Percentiles rank a stretch among this genome's conserved stretches.
Evolutionary conservation across 2,113 vertebrate genomes (phyloP).

Genomic region (Amblyopsis rosae): DNA sequence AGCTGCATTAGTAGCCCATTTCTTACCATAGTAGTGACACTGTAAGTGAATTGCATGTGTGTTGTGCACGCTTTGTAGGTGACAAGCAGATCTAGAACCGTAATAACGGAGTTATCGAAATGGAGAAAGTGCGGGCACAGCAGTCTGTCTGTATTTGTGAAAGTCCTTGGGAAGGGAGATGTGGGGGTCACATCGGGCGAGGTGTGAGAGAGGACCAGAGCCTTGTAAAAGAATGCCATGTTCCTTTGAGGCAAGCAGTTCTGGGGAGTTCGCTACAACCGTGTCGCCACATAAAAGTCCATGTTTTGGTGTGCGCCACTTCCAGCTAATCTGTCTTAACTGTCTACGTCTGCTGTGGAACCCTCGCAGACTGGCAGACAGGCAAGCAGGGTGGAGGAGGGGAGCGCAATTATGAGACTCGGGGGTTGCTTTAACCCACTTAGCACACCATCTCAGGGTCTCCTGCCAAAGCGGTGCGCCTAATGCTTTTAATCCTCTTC

Average conservation of each 20-base stretch:
- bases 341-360: conserved; percentile 31
- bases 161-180: not conserved
- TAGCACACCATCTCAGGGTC: conserved; percentile 68
- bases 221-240: conserved; percentile 22
- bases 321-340: conserved; percentile 13
- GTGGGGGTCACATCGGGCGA: conserved; percentile 9
- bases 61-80: not conserved
- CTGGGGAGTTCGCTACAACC: not conserved
- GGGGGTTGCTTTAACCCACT: conserved; percentile 77
- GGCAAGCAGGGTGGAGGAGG: conserved; percentile 16
- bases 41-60: not conserved
- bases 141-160: not conserved
- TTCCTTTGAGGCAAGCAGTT: not conserved
- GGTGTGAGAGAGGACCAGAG: conserved; percentile 43
- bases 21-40: conserved; percentile 47
- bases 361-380: conserved; percentile 1
- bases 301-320: conserved; percentile 22
- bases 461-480: conserved; percentile 73
- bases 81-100: not conserved
- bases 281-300: conserved; percentile 18
- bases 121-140: conserved; percentile 10
- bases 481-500: conserved; percentile 73
- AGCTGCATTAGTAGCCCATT: conserved; percentile 40
- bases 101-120: conserved; percentile 6
- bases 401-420: conserved; percentile 62